Evolutionary conservation across 2,113 vertebrate species (phyloP).

Genomic region (Proteles cristata): DNA sequence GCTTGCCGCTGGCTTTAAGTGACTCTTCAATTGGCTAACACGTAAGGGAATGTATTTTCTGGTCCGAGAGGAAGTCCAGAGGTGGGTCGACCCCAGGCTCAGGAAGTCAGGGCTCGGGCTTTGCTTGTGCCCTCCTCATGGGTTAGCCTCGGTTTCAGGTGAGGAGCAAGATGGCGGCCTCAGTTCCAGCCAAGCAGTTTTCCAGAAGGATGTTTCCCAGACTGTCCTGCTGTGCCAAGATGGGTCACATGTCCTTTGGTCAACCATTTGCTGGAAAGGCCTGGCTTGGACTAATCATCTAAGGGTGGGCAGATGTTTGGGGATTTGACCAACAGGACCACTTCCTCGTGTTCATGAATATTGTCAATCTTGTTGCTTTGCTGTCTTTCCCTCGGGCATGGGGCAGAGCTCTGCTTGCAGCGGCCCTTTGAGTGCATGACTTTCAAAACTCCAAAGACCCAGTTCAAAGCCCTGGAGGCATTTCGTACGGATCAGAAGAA

Average conservation of each 20-base stretch:
- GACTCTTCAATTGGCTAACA: neutral
- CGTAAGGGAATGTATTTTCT: neutral
- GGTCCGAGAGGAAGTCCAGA: neutral
- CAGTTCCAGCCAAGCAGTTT: neutral
- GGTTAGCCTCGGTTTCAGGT: neutral
- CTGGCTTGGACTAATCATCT: neutral
- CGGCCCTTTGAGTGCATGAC: neutral
- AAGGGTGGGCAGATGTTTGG: neutral
- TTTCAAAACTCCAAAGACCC: neutral
- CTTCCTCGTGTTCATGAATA: accelerated
- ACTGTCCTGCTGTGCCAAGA: neutral
- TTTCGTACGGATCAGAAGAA: neutral
- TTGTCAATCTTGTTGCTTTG: neutral
- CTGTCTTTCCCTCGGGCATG: neutral
- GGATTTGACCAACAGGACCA: accelerated
- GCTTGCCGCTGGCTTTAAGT: neutral
- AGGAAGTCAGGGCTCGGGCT: neutral
- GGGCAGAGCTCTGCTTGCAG: accelerated
- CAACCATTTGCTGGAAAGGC: neutral
- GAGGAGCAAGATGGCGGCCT: neutral
- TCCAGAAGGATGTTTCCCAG: neutral
- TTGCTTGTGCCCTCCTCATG: neutral
- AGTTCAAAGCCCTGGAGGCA: neutral
- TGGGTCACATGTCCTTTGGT: neutral
- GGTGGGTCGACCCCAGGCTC: neutral